Conservation (phyloP, 2,797 vertebrate species). For the Rhinogobio ventralis region DNA sequence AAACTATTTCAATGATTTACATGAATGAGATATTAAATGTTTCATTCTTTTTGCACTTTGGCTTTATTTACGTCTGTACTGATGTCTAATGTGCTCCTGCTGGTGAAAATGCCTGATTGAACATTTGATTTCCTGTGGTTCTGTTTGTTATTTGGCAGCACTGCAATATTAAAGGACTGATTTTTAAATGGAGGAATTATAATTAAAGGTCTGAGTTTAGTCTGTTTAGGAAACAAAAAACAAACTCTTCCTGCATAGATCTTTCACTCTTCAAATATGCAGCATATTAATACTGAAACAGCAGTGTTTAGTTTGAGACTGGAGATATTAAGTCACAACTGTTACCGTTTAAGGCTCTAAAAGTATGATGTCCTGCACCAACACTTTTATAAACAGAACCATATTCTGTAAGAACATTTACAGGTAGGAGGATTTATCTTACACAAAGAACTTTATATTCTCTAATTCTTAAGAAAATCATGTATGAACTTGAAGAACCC, state of each 20-base stretch:
- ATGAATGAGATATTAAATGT: slow-evolving; percentile 22
- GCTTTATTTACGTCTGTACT: slow-evolving; percentile 13
- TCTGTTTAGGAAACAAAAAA: slow-evolving; percentile 3
- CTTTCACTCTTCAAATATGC: slow-evolving; percentile 19
- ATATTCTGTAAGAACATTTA: background rate
- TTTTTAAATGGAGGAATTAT: slow-evolving; percentile 27
- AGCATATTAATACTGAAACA: background rate
- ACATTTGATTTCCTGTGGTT: slow-evolving; percentile 19
- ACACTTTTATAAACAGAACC: background rate
- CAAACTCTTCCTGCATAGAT: slow-evolving; percentile 1
- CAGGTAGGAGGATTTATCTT: too few species aligned
- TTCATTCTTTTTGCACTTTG: background rate
- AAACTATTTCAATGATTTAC: slow-evolving; percentile 38
- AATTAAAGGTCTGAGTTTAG: slow-evolving; percentile 25
- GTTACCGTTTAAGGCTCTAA: slow-evolving; percentile 9
- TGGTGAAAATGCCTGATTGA: slow-evolving; percentile 28
- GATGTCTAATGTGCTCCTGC: slow-evolving; percentile 11
- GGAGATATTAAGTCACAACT: background rate
- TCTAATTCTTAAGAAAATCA: background rate
- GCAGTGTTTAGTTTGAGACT: background rate
- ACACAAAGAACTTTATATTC: background rate
- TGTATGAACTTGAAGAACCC: background rate
- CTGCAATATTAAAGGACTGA: slow-evolving; percentile 9
- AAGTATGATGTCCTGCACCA: background rate
- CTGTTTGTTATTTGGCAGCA: slow-evolving; percentile 20